Conservation (phyloP, 2,797 vertebrate species). For the Eulemur rubriventer region DNA sequence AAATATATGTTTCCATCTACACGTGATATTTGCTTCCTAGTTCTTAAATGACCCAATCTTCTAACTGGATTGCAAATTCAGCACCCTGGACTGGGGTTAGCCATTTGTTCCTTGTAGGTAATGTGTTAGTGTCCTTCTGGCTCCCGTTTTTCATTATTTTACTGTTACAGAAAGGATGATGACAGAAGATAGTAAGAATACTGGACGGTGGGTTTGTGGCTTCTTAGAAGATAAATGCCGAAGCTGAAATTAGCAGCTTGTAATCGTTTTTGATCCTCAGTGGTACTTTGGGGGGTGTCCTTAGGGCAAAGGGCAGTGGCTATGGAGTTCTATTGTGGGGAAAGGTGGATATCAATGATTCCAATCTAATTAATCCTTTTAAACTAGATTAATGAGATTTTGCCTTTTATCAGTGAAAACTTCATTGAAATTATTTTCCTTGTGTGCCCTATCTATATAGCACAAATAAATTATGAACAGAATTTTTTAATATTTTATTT, state of each 20-base stretch:
- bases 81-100: neutral
- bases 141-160: constrained; percentile 58
- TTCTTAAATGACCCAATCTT: neutral
- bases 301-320: constrained; percentile 8
- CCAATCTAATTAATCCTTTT: neutral
- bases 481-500: neutral
- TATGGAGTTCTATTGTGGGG: neutral
- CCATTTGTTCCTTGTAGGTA: constrained; percentile 47
- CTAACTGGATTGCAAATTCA: neutral
- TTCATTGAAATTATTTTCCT: neutral
- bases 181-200: constrained; percentile 36
- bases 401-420: neutral
- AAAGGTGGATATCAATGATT: constrained; percentile 1
- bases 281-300: neutral
- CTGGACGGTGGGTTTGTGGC: neutral
- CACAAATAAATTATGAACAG: neutral
- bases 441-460: neutral
- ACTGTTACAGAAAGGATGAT: neutral
- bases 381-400: constrained; percentile 24
- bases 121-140: constrained; percentile 10
- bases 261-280: constrained; percentile 42
- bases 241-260: constrained; percentile 11
- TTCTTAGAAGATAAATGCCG: neutral
- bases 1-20: neutral
- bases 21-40: neutral